Evolutionary conservation across 2,888 invertebrate species (phyloP).

Genomic region (Acrobasis repandana): DNA sequence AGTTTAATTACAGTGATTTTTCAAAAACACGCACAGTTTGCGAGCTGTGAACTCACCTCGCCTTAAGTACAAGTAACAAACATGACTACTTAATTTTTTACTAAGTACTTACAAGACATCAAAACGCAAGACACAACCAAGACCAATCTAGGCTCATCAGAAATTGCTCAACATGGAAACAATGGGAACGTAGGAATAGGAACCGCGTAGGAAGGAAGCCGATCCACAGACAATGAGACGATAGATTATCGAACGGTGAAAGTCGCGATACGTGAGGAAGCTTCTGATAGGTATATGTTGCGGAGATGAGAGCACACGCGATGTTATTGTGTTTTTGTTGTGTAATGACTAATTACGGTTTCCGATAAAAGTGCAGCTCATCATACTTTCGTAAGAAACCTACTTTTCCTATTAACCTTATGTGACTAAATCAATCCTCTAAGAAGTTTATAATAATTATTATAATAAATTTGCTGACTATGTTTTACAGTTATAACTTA

Average conservation of each 20-base stretch:
- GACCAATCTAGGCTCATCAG: slow-evolving; percentile 4
- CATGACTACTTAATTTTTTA: no score
- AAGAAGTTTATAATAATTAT: no score
- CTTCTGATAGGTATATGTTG: slow-evolving; percentile 40
- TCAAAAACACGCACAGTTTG: no score
- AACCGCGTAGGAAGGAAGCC: slow-evolving; percentile 34
- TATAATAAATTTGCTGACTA: no score
- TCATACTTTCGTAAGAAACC: neutral
- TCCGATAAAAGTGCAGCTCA: neutral
- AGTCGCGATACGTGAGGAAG: slow-evolving; percentile 61
- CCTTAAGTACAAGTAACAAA: no score
- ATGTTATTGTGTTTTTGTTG: neutral
- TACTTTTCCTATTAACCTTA: no score
- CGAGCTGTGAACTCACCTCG: no score
- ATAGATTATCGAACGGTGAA: slow-evolving; percentile 57
- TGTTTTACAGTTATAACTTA: no score
- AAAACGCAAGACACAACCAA: neutral
- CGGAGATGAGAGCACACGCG: slow-evolving; percentile 9
- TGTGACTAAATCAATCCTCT: no score
- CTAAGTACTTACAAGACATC: no score
- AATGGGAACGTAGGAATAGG: slow-evolving; percentile 18
- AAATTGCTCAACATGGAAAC: slow-evolving; percentile 28
- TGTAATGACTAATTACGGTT: neutral
- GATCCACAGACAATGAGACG: slow-evolving; percentile 48
- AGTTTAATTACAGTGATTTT: no score